Conservation (phyloP, 2,113 vertebrate genomes). For the Syrmaticus mikado region DNA sequence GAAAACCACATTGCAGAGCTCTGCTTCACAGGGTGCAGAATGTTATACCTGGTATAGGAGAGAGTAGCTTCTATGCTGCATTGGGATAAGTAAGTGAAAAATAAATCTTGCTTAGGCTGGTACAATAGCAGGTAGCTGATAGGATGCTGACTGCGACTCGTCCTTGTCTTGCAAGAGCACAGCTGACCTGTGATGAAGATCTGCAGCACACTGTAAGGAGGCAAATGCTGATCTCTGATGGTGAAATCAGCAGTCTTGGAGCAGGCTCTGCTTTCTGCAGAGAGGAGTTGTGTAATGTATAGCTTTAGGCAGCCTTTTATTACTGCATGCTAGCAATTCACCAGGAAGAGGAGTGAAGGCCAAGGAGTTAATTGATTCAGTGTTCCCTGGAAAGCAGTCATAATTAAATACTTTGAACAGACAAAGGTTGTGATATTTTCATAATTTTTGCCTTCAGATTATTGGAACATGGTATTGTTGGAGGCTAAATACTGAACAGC, state of each 20-base stretch:
- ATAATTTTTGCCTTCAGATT: not conserved
- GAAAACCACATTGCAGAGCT: not conserved
- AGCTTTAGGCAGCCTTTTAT: constrained; percentile 35
- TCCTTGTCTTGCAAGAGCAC: not conserved
- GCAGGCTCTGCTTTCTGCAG: not conserved
- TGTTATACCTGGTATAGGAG: not conserved
- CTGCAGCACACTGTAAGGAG: not conserved
- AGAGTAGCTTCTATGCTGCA: not conserved
- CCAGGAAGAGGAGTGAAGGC: not conserved
- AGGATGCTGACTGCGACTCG: not conserved
- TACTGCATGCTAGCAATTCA: constrained; percentile 16
- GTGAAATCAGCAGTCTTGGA: not conserved
- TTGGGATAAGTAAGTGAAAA: not conserved
- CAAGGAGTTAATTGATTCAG: not conserved
- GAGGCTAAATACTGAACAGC: not conserved
- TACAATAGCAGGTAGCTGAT: not conserved
- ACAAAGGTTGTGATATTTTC: not conserved
- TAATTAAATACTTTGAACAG: constrained; percentile 8
- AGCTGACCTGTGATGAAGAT: not conserved
- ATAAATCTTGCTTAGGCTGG: not conserved
- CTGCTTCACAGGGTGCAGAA: not conserved
- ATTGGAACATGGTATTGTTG: not conserved
- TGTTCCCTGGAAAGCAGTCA: not conserved
- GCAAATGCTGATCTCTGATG: not conserved
- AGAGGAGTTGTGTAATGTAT: not conserved